Conservation (phyloP, 2,797 vertebrate genomes). For the Anableps anableps region DNA sequence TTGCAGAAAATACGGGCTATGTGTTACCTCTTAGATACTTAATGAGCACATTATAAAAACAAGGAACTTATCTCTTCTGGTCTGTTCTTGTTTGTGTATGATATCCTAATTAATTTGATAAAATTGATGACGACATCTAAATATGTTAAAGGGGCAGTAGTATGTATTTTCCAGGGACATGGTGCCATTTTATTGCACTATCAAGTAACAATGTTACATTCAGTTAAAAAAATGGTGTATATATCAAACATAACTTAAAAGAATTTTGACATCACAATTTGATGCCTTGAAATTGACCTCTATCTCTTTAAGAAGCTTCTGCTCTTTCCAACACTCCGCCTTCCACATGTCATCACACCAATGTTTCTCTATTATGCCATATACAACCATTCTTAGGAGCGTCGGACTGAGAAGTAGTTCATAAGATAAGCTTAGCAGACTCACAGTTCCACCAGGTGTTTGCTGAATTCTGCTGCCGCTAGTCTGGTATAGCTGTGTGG, state of each 20-base stretch:
- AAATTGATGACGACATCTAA: neutral
- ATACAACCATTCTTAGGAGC: neutral
- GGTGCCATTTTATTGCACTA: neutral
- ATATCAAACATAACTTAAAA: neutral
- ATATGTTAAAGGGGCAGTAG: neutral
- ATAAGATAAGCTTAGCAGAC: neutral
- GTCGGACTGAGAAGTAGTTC: neutral
- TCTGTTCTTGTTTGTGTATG: neutral
- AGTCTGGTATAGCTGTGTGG: neutral
- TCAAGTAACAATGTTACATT: neutral
- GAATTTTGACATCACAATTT: neutral
- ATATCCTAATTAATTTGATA: neutral
- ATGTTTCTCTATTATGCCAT: neutral
- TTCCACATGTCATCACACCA: too few species aligned
- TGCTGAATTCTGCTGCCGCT: neutral
- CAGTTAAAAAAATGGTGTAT: neutral
- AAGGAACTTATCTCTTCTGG: neutral
- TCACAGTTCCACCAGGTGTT: neutral
- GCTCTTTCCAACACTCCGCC: neutral
- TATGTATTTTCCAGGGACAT: neutral
- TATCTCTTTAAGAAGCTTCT: neutral
- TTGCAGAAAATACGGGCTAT: neutral
- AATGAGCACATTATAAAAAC: neutral
- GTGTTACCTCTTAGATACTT: slow-evolving; percentile 27
- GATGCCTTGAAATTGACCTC: too few species aligned